A percentile compares a stretch with the other conserved stretches of the same genome.
Evolutionary conservation across 2,113 vertebrate genomes (phyloP).

Genomic region (Eolophus roseicapilla): DNA sequence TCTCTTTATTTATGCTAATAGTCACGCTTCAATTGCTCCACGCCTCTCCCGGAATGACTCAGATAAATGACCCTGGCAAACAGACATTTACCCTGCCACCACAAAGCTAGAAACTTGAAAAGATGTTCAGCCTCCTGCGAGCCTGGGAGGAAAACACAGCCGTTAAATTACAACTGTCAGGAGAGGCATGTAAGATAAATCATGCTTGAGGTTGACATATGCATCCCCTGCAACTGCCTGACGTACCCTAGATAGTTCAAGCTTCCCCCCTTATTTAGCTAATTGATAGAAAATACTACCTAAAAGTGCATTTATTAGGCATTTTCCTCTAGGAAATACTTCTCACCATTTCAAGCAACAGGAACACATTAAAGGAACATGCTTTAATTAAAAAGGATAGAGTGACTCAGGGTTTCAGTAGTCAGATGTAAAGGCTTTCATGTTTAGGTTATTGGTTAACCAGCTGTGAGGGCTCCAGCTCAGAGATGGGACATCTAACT

Average conservation of each 20-base stretch:
- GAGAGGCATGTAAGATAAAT: slow-evolving; percentile 28
- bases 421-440: slow-evolving; percentile 8
- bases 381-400: slow-evolving; percentile 41
- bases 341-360: not conserved
- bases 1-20: not conserved
- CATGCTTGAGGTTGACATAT: slow-evolving; percentile 43
- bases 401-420: slow-evolving; percentile 34
- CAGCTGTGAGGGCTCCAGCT: not conserved
- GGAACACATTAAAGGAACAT: not conserved
- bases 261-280: not conserved
- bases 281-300: not conserved
- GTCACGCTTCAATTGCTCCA: slow-evolving; percentile 50
- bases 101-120: slow-evolving; percentile 49
- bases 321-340: slow-evolving; percentile 27
- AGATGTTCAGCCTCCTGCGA: slow-evolving; percentile 53
- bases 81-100: slow-evolving; percentile 41
- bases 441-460: not conserved
- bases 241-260: not conserved
- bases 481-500: not conserved
- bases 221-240: slow-evolving; percentile 45
- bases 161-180: slow-evolving; percentile 68
- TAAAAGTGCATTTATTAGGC: not conserved
- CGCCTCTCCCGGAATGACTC: slow-evolving; percentile 78
- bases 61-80: slow-evolving; percentile 61
- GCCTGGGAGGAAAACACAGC: slow-evolving; percentile 51